Conservation (phyloP, 1,140 invertebrate genomes). For the Portunus trituberculatus region DNA sequence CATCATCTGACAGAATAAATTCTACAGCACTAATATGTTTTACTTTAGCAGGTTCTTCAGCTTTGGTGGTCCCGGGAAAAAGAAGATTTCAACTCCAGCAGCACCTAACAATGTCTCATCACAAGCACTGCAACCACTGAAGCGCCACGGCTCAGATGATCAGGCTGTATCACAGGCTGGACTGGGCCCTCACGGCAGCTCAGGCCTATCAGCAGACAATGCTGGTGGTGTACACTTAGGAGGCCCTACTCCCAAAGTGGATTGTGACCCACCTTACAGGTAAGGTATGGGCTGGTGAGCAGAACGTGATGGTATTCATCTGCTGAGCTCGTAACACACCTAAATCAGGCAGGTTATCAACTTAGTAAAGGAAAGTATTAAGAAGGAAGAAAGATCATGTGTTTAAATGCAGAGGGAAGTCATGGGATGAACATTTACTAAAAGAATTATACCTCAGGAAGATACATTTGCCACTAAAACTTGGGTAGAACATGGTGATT, state of each 20-base stretch:
- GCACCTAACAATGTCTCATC: conserved; percentile 70
- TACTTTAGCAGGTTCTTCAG: conserved; percentile 88
- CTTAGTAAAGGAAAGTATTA: too few relatives aligned
- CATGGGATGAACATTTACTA: too few relatives aligned
- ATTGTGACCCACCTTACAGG: conserved; percentile 78
- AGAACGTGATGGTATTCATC: too few relatives aligned
- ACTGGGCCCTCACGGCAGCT: conserved; percentile 46
- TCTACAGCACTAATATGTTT: background rate
- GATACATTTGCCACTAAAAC: too few relatives aligned
- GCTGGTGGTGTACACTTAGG: conserved; percentile 78
- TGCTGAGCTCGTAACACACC: too few relatives aligned
- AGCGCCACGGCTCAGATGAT: conserved; percentile 77
- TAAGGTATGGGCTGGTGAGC: conserved; percentile 48
- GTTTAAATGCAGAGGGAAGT: too few relatives aligned
- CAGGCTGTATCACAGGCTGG: conserved; percentile 79
- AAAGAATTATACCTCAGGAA: too few relatives aligned
- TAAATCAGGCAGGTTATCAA: too few relatives aligned
- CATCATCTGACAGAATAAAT: too few relatives aligned
- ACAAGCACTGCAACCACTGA: conserved; percentile 71
- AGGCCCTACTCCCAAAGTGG: conserved; percentile 77
- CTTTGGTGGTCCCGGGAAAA: conserved; percentile 92
- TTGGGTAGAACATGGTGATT: too few relatives aligned
- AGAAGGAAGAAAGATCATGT: too few relatives aligned
- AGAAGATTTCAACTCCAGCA: conserved; percentile 86
- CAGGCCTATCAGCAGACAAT: conserved; percentile 70